phyloP scores from a whole-genome alignment of 2,888 invertebrate genomes.

The Diploptera punctata region DNA sequence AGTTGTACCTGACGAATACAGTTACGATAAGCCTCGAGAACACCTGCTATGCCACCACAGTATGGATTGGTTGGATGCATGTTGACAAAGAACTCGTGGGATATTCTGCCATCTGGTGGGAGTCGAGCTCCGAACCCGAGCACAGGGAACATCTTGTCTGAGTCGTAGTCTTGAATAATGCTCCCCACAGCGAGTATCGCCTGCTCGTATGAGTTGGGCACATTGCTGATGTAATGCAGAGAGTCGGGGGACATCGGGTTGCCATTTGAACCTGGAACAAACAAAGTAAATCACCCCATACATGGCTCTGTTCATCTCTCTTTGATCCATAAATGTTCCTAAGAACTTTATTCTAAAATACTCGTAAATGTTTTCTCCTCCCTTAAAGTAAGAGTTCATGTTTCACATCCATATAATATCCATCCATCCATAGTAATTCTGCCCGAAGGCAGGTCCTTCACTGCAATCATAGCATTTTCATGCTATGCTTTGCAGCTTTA shows the following conservation, averaged over 20 bases:
- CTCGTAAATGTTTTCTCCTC: too few species aligned
- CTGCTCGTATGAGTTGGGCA: constrained; percentile 49
- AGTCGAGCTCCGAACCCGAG: constrained; percentile 55
- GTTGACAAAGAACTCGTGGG: constrained; percentile 57
- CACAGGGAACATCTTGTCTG: constrained; percentile 58
- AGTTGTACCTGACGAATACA: constrained; percentile 59
- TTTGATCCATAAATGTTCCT: too few species aligned
- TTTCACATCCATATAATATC: too few species aligned
- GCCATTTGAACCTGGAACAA: constrained; percentile 54
- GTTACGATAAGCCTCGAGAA: constrained; percentile 59
- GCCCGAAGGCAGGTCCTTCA: too few species aligned
- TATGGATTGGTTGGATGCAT: constrained; percentile 59
- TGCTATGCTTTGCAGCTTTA: too few species aligned
- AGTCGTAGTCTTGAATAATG: constrained; percentile 57
- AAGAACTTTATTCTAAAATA: too few species aligned
- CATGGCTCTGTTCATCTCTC: too few species aligned
- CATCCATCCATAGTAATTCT: too few species aligned
- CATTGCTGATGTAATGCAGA: constrained; percentile 54
- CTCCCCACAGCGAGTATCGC: constrained; percentile 54
- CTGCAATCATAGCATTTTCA: too few species aligned
- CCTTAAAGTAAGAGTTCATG: too few species aligned
- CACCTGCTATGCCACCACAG: constrained; percentile 54
- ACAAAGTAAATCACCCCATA: too few species aligned
- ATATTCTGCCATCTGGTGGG: constrained; percentile 51
- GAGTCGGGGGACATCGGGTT: constrained; percentile 52